phyloP scores from a whole-genome alignment of 1,140 invertebrate genomes.

The Mya arenaria region DNA sequence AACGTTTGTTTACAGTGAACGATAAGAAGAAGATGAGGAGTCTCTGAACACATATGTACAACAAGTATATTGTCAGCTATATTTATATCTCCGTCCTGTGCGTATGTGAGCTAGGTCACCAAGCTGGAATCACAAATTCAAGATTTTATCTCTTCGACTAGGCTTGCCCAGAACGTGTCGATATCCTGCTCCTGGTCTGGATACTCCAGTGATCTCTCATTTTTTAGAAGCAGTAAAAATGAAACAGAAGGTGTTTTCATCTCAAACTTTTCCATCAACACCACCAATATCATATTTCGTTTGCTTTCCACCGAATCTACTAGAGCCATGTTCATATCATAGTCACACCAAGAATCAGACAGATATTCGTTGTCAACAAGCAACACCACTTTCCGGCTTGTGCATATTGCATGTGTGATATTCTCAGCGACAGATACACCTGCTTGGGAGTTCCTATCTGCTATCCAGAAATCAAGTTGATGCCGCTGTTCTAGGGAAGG shows the following conservation, averaged over 20 bases:
- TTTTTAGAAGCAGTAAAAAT: not conserved
- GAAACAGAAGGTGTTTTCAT: not conserved
- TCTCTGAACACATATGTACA: too few relatives aligned
- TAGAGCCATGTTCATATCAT: constrained; percentile 24
- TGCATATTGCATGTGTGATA: constrained; percentile 18
- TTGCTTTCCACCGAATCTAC: constrained; percentile 1
- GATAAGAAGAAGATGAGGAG: too few relatives aligned
- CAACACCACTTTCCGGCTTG: constrained; percentile 12
- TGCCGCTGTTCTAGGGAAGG: not conserved
- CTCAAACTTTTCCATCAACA: not conserved
- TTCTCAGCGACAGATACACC: constrained; percentile 11
- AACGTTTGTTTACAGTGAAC: too few relatives aligned
- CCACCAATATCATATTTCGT: constrained; percentile 1
- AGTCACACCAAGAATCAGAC: constrained; percentile 22
- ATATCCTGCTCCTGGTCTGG: constrained; percentile 9
- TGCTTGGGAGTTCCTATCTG: not conserved
- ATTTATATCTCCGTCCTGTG: too few relatives aligned
- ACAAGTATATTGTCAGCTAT: too few relatives aligned
- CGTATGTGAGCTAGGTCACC: too few relatives aligned
- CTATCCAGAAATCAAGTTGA: not conserved
- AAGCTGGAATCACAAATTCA: too few relatives aligned
- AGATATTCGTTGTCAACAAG: constrained; percentile 5
- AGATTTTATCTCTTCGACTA: constrained; percentile 23
- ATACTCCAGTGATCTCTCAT: constrained; percentile 9
- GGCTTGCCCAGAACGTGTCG: constrained; percentile 3